Conservation (phyloP, 2,113 vertebrate species). For the Chaetorhynchus papuensis region DNA sequence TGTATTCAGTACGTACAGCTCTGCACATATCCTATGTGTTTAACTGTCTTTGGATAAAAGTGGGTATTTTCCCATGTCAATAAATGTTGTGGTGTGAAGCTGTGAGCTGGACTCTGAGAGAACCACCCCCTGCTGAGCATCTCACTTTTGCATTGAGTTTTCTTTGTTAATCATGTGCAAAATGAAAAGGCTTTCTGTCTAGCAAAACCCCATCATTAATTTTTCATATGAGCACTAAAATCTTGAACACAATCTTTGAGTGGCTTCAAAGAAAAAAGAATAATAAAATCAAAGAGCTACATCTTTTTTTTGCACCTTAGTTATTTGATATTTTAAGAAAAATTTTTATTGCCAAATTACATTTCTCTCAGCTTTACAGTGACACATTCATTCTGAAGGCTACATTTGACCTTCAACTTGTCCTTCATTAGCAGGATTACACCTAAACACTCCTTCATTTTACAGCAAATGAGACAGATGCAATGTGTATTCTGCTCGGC, state of each 20-base stretch:
- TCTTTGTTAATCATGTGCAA: constrained; percentile 67
- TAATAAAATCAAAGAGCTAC: background rate
- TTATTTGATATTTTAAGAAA: constrained; percentile 17
- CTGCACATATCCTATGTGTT: constrained; percentile 12
- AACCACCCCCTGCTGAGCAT: constrained; percentile 8
- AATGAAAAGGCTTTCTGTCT: constrained; percentile 60
- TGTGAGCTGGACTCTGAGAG: constrained; percentile 16
- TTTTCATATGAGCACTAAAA: constrained; percentile 68
- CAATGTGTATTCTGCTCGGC: constrained; percentile 42
- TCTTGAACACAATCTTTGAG: constrained; percentile 52
- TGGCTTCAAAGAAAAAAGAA: constrained; percentile 43
- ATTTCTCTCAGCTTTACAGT: background rate
- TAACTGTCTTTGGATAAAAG: constrained; percentile 57
- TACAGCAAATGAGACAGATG: constrained; percentile 70
- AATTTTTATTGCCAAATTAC: constrained; percentile 13
- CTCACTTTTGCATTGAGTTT: constrained; percentile 29
- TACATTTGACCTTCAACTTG: constrained; percentile 73
- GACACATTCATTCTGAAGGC: constrained; percentile 24
- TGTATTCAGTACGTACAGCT: background rate
- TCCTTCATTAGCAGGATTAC: constrained; percentile 64
- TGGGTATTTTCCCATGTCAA: constrained; percentile 30
- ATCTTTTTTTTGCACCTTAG: background rate
- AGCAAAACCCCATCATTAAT: constrained; percentile 66
- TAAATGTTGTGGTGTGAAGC: constrained; percentile 27
- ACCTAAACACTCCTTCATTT: constrained; percentile 59